A percentile compares a stretch with the other conserved stretches of the same genome.
Conservation (phyloP, 2,888 invertebrate species). For the Agriopis leucophaearia region DNA sequence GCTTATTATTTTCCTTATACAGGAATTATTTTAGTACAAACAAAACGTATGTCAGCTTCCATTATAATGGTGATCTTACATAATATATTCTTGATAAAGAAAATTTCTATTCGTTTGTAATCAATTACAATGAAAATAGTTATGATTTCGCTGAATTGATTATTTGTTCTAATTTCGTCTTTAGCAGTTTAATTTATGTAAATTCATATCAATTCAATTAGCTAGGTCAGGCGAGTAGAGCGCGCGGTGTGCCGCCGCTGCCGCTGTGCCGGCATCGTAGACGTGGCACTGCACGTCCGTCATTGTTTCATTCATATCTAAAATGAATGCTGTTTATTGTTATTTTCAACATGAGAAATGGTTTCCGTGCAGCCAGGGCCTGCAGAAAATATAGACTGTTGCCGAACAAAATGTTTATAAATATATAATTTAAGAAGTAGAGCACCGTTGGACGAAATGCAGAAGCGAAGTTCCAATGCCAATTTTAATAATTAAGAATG, state of each 20-base stretch:
- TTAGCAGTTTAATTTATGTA: slow-evolving; percentile 17
- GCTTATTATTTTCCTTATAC: too few relatives aligned
- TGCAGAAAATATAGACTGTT: slow-evolving; percentile 28
- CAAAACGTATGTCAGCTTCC: too few relatives aligned
- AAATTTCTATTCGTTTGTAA: too few relatives aligned
- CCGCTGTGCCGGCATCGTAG: slow-evolving; percentile 15
- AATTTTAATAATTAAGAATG: slow-evolving; percentile 44
- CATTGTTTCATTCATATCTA: slow-evolving; percentile 47
- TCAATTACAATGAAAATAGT: not conserved
- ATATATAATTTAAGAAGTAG: slow-evolving; percentile 37
- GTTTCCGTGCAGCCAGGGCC: slow-evolving; percentile 30
- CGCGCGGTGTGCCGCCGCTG: slow-evolving; percentile 11
- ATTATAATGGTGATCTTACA: too few relatives aligned
- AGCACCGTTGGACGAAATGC: slow-evolving; percentile 24
- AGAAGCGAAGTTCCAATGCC: slow-evolving; percentile 38
- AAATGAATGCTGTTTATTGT: slow-evolving; percentile 46
- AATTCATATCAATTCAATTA: slow-evolving; percentile 43
- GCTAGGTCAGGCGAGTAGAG: slow-evolving; percentile 9
- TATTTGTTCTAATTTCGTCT: not conserved
- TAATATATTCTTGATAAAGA: too few relatives aligned
- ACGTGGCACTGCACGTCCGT: slow-evolving; percentile 31
- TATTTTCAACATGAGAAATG: slow-evolving; percentile 40
- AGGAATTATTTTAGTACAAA: too few relatives aligned
- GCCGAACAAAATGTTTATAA: slow-evolving; percentile 31
- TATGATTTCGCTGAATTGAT: not conserved